Evolutionary conservation across 1,140 invertebrate genomes (phyloP).

Genomic region (Liolophura sinensis): DNA sequence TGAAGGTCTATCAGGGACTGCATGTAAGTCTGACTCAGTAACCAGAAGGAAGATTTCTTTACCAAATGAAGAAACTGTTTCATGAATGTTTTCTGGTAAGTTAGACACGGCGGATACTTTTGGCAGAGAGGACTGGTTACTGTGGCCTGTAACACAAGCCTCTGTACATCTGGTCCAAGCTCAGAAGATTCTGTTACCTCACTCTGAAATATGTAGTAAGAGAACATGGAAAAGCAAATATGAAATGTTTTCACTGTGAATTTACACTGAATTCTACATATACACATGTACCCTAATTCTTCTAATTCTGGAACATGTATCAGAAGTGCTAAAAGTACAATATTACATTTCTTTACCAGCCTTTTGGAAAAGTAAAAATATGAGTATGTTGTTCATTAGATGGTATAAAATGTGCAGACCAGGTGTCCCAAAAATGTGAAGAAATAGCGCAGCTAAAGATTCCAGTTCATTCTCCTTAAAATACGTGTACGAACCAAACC

Average conservation of each 20-base stretch:
- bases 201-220: constrained; percentile 23
- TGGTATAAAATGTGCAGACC: no score
- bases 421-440: no score
- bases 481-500: no score
- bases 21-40: no score
- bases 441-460: no score
- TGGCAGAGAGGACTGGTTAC: constrained; percentile 32
- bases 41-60: background rate
- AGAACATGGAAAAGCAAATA: background rate
- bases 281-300: background rate
- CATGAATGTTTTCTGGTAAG: constrained; percentile 37
- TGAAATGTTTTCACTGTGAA: background rate
- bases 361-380: no score
- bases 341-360: no score
- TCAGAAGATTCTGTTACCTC: constrained; percentile 22
- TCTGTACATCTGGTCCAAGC: constrained; percentile 30
- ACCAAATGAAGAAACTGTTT: constrained; percentile 43
- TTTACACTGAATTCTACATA: background rate
- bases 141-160: constrained; percentile 32
- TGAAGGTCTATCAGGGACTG: no score
- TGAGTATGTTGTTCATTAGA: no score
- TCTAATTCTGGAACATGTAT: no score
- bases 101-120: constrained; percentile 36
- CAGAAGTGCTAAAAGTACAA: no score
- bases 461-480: no score